These are phyloP conservation scores for Stenodera caucasica DNA, from an alignment of 2,888 invertebrate species.

Conservation along the genomic window DNA sequence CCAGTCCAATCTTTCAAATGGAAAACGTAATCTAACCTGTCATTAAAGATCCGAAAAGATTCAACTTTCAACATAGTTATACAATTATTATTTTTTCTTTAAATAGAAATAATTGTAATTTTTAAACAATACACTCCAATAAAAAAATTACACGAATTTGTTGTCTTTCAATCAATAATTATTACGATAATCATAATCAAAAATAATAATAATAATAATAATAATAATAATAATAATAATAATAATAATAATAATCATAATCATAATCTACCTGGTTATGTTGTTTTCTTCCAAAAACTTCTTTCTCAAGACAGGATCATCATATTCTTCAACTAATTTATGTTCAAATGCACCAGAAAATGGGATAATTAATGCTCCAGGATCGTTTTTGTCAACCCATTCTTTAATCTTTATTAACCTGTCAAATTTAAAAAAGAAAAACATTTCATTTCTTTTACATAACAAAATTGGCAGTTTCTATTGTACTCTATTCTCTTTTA, in stretches of 20 bases:
- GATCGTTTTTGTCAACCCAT: conserved; percentile 97
- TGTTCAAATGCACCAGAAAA: conserved; percentile 93
- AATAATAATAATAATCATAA: no score
- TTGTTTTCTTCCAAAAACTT: conserved; percentile 82
- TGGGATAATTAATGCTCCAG: conserved; percentile 90
- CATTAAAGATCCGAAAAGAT: conserved; percentile 47
- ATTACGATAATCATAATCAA: no score
- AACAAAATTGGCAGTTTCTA: not conserved
- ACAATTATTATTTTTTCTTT: conserved; percentile 39
- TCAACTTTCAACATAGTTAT: conserved; percentile 43
- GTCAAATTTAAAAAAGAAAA: conserved; percentile 15
- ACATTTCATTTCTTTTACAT: not conserved
- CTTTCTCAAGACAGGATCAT: conserved; percentile 69
- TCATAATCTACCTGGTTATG: conserved; percentile 68
- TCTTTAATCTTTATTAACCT: conserved; percentile 97
- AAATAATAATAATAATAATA: no score
- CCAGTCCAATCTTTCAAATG: conserved; percentile 24
- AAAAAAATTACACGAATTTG: conserved; percentile 25
- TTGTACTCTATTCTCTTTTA: not conserved
- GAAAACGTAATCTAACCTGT: conserved; percentile 44
- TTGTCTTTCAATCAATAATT: conserved; percentile 22
- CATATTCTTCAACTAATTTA: conserved; percentile 86
- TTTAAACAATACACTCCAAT: conserved; percentile 8
- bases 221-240: no score
- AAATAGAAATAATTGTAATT: conserved; percentile 28